Percentiles rank a stretch among this genome's conserved stretches.
phyloP scores from a whole-genome alignment of 2,113 vertebrate species.

The Euleptes europaea region DNA sequence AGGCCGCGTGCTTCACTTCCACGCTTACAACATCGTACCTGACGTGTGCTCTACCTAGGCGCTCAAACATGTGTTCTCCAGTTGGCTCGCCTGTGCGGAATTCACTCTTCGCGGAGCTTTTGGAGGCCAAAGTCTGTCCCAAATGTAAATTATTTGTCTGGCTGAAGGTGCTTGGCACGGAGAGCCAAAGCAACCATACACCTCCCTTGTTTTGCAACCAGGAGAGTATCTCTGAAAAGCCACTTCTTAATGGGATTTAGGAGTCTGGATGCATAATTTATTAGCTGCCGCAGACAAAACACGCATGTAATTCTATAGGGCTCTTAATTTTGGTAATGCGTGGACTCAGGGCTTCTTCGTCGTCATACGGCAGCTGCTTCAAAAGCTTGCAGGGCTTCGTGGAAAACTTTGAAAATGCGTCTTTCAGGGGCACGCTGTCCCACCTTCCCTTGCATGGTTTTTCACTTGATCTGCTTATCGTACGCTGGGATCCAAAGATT shows the following conservation, averaged over 20 bases:
- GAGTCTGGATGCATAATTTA: slow-evolving; percentile 32
- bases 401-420: slow-evolving; percentile 42
- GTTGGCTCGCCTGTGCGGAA: accelerated
- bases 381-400: slow-evolving; percentile 31
- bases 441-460: neutral
- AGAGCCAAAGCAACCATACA: neutral
- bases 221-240: slow-evolving; percentile 25
- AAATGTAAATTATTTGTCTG: neutral
- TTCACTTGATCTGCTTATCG: neutral
- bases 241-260: slow-evolving; percentile 30
- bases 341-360: slow-evolving; percentile 23
- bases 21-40: accelerated
- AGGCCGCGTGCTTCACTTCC: accelerated
- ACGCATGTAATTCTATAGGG: neutral
- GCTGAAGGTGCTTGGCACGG: slow-evolving; percentile 6
- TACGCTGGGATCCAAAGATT: neutral
- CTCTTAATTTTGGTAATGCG: slow-evolving; percentile 44
- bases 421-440: slow-evolving; percentile 5
- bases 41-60: neutral
- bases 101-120: neutral
- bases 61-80: neutral
- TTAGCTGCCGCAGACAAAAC: slow-evolving; percentile 43
- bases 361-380: slow-evolving; percentile 35
- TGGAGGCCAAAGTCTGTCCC: neutral
- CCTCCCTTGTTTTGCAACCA: accelerated